These are phyloP conservation scores for Tenualosa thibaudeaui DNA, from an alignment of 2,797 vertebrate species.

Conservation along the genomic window DNA sequence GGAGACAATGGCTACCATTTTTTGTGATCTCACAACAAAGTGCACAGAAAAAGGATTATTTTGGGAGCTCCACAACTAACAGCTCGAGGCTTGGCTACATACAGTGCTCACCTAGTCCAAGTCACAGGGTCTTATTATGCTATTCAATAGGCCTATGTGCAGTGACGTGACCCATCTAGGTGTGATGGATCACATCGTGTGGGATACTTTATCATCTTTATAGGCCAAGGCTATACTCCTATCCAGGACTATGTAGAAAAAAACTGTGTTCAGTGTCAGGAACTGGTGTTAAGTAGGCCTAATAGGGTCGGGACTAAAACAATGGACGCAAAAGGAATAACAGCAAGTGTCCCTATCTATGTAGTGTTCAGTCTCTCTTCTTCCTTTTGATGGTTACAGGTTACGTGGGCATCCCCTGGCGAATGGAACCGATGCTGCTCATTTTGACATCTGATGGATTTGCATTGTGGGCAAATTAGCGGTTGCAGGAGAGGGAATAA, in stretches of 20 bases:
- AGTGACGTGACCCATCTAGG: not conserved
- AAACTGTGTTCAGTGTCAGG: not conserved
- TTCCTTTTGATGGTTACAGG: constrained; percentile 4
- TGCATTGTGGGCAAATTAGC: not conserved
- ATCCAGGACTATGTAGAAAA: not conserved
- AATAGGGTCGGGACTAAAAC: not conserved
- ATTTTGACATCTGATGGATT: constrained; percentile 44
- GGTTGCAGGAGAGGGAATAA: constrained; percentile 30
- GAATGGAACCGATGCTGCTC: constrained; percentile 49
- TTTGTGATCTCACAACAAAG: not conserved
- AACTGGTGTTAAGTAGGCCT: not conserved
- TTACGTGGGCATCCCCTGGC: constrained; percentile 21
- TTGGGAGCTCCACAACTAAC: not conserved
- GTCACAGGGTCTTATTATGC: not conserved
- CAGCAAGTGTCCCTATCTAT: constrained; percentile 4
- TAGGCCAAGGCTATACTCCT: not conserved
- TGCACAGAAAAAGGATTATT: not conserved
- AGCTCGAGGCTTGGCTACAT: not conserved
- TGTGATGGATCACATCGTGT: not conserved
- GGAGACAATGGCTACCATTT: constrained; percentile 16
- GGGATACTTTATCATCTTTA: not conserved
- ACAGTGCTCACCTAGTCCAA: not conserved
- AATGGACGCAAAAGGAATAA: not conserved
- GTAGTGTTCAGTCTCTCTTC: constrained; percentile 4
- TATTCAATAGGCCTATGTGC: not conserved